Evolutionary conservation across 2,888 invertebrate genomes (phyloP), one percentile per base, ranked within the genome.

Genomic region (Sinelater perroti): DNA sequence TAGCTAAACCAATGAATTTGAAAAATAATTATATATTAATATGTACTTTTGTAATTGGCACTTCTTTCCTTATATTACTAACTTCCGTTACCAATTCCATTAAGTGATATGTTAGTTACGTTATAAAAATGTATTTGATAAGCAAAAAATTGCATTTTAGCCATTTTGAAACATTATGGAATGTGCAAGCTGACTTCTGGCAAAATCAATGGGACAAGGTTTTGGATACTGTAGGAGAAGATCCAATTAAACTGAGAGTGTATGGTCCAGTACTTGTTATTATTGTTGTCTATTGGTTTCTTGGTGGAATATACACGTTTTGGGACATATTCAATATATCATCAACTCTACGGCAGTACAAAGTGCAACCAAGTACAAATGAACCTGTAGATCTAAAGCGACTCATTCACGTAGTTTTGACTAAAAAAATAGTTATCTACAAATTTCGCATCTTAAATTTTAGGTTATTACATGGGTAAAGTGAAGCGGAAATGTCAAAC

Each of bases 161-260:
- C 90, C 89, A 91, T 76, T 79, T 90, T 63, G 90, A 91, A 77
- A 81, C 85, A 71, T 89, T 91, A 73, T 92, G 92, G 92, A 90
- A 90, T 49, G 90, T 90, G 6, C 90, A 90, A 3, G 91, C 90
- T n/a, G 87, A 91, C 71, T 91, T 91, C 72, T 92, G 91, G 91
- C 91, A 92, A 74, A 85, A 87, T 7, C 86, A 86, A 70, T 93
- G 91, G 91, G 88, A 90, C 70, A 84, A 83, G 73, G 84, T 91
- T 66, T 79, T 90, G 62, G 83, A 87, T 67, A 80, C 79, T 30
- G 78, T 85, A 35, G 87, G 88, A 10, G 87, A 88, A 69, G 86
- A 90, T 76, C 85, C 87, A 0, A 80, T 84, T 60, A 79, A 80
- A 2, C 75, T 90, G 50, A 87, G 85, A 83, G 84, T 89, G 6